Base-by-base conservation (phyloP, 1,140 invertebrate genomes). In the Dolichoris vasculosae region DNA sequence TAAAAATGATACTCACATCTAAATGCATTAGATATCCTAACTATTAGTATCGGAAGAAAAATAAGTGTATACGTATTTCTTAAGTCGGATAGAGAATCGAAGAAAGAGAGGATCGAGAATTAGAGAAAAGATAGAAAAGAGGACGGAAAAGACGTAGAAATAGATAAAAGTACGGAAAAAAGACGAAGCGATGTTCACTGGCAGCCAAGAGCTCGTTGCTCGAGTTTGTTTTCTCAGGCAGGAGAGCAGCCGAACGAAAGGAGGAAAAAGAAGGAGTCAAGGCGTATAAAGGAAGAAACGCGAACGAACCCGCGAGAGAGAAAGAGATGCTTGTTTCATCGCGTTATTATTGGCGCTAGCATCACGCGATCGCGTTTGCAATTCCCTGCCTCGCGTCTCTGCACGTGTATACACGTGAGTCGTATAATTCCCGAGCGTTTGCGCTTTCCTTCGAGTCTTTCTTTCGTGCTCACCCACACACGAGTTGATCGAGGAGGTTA, bases 191-290 rank as follows among this genome's bases (percentile, higher is more conserved):
- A 2, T 4, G 46, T 17, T n/a, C 51, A 35, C 15, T 13, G 51
- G 75, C 46, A 15, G 75, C 51, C 26, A 32, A 30, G n/a, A 63
- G 69, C 69, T 26, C 20, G 75, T 46, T 55, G 83, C 83, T 71
- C 77, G 63, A 80, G 83, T 85, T 85, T 85, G 84, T 81, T 85
- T 85, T 85, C 84, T 85, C 67, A 85, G 83, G 76, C 82, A 43
- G 64, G 17, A 1, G 67, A 30, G 76, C 73, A 43, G 64, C 4
- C 11, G 67, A 30, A n/a, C 26, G 51, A 35, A 46, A 6, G 30
- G 8, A 23, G 40, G 40, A 26, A 43, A 40, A 75, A 11, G 23
- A n/a, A 46, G 40, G 71, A 46, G 20, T 0, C 38, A 46, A n/a
- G 38, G 78, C 8, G 78, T 0, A 80, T 64, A 48, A 46, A 30